A percentile compares a stretch with the other conserved stretches of the same genome.
Evolutionary conservation across 2,797 vertebrate species (phyloP).

Genomic region (Phyllotis vaccarum): DNA sequence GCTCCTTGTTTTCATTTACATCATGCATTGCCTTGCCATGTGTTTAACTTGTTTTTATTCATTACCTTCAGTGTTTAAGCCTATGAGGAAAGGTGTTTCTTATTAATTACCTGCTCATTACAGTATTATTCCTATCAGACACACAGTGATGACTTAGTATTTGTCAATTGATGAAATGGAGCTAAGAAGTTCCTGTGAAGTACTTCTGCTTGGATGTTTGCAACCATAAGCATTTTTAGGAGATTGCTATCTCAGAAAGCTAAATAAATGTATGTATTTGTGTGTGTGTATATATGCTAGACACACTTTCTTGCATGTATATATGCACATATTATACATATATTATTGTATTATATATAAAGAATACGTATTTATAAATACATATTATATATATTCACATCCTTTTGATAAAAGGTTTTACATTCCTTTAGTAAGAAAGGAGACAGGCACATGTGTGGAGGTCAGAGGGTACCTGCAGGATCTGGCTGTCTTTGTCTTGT

Average conservation of each 20-base stretch:
- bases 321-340: too few species aligned
- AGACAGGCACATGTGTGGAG: background rate
- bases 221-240: background rate
- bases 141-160: background rate
- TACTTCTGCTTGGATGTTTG: conserved; percentile 38
- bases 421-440: background rate
- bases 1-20: background rate
- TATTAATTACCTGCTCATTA: background rate
- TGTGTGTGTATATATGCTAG: too few species aligned
- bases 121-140: background rate
- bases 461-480: background rate
- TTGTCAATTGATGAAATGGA: background rate
- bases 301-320: too few species aligned
- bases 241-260: background rate
- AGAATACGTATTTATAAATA: too few species aligned
- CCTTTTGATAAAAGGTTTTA: background rate
- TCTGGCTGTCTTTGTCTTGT: background rate
- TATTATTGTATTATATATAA: too few species aligned
- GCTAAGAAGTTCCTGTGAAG: background rate
- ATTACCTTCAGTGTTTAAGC: background rate
- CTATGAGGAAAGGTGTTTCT: background rate
- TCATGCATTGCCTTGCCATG: background rate
- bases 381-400: background rate
- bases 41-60: background rate
- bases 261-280: background rate